A percentile compares a stretch with the other conserved stretches of the same genome.
Evolutionary conservation across 2,888 invertebrate genomes (phyloP).

Genomic region (Tanypteryx hageni): DNA sequence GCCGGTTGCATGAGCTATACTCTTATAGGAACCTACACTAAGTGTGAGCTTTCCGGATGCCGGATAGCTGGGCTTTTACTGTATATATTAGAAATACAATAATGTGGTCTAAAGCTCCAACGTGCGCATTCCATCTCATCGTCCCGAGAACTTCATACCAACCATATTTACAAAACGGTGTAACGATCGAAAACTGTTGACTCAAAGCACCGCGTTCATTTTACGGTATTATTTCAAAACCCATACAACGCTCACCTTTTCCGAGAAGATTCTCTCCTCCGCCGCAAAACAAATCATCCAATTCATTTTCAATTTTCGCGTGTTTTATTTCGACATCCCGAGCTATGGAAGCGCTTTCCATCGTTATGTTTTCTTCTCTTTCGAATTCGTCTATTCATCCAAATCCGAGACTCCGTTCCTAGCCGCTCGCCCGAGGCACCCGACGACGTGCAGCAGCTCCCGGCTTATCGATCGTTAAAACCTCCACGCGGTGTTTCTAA

Average conservation of each 20-base stretch:
- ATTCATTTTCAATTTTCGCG: not conserved
- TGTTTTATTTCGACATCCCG: not conserved
- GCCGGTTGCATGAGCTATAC: too few relatives aligned
- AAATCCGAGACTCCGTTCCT: too few relatives aligned
- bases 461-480: not conserved
- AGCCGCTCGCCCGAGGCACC: not conserved
- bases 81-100: too few relatives aligned
- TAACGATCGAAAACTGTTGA: not conserved
- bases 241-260: not conserved
- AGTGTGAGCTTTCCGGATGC: too few relatives aligned
- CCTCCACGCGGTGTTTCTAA: not conserved
- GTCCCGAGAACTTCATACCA: too few relatives aligned
- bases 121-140: too few relatives aligned
- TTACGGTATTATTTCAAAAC: not conserved
- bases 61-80: too few relatives aligned
- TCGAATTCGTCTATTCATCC: not conserved
- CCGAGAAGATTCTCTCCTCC: not conserved
- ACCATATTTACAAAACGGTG: too few relatives aligned
- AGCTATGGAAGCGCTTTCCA: not conserved
- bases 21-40: too few relatives aligned
- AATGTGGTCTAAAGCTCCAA: too few relatives aligned
- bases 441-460: not conserved
- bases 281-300: not conserved
- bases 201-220: not conserved
- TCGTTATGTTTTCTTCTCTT: not conserved